Base-by-base conservation (phyloP, 2,797 vertebrate species). In the Protonibea diacanthus region DNA sequence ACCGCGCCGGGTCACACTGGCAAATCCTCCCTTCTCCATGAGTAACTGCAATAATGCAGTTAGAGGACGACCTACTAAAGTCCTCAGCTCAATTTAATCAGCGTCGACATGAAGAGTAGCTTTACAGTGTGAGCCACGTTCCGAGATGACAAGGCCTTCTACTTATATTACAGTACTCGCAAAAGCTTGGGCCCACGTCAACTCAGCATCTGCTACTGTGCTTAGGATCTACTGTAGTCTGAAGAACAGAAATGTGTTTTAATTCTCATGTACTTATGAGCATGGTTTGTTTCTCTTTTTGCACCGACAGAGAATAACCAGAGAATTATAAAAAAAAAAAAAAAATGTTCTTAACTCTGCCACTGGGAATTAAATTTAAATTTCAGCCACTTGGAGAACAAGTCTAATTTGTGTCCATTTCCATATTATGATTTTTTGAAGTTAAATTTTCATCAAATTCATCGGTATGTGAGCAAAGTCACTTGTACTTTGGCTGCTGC, bases 51-150 rank as follows among this genome's bases (percentile, higher is more conserved):
- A 23, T 60, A 27, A 25, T 59, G 56, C 29, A 60, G 56, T 27
- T 58, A 45, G 47, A 85, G 64, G 44, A 73, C 27, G 29, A 73
- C 47, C 44, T 74, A 53, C 64, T 62, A 6, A 77, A 74, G 68
- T 60, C 29, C 56, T 73, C 14, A 9, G 57, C 40, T 69, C 23
- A 49, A 8, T 38, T 79, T 72, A 74, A 81, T 85, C 58, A 69
- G 45, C 11, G 5, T 25, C 6, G 13, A 76, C 63, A 63, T 5
- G 11, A n/a, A 40, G 64, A 69, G 59, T 51, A 51, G 59, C 51
- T 71, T 76, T 64, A 73, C 38, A 72, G 71, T 23, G 42, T 68
- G 55, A 69, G 45, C 60, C 66, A 29, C 61, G 74, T 73, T 86
- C 84, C 45, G 52, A 58, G 27, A 70, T 59, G 73, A 76, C 79